Percentiles rank a stretch among this genome's conserved stretches.
These are phyloP conservation scores for Ctena decussata DNA, from an alignment of 2,888 invertebrate species.

Conservation along the genomic window DNA sequence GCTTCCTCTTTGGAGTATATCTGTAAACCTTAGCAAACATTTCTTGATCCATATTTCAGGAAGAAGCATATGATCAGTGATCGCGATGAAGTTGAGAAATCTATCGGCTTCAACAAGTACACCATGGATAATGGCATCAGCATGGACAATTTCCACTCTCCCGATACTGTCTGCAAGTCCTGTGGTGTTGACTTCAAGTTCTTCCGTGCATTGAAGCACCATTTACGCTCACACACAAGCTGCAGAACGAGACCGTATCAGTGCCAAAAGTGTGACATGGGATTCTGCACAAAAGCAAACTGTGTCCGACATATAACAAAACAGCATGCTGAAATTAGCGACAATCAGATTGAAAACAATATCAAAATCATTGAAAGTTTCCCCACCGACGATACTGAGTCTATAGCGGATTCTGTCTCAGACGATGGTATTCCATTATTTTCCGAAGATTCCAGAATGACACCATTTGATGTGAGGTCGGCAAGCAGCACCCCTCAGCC, in stretches of 20 bases:
- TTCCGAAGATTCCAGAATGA: constrained; percentile 51
- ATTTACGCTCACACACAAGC: constrained; percentile 85
- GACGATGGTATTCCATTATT: constrained; percentile 68
- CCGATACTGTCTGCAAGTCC: constrained; percentile 87
- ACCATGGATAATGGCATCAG: constrained; percentile 66
- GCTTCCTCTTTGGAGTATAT: no score
- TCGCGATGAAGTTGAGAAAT: constrained; percentile 95
- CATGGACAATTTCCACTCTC: constrained; percentile 76
- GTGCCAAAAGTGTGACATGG: constrained; percentile 85
- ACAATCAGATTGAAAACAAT: constrained; percentile 75
- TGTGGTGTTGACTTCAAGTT: constrained; percentile 87
- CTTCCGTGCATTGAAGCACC: constrained; percentile 86
- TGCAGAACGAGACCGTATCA: constrained; percentile 86
- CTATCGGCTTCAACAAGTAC: constrained; percentile 89
- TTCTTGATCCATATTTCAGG: no score
- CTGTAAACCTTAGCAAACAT: no score
- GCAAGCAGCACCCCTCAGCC: constrained; percentile 57
- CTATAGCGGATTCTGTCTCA: constrained; percentile 59
- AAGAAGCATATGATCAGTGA: constrained; percentile 96
- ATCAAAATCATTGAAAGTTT: constrained; percentile 75
- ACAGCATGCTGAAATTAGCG: constrained; percentile 83
- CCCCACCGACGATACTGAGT: constrained; percentile 54
- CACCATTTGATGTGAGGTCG: constrained; percentile 27
- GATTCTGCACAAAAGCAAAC: constrained; percentile 87
- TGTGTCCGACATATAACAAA: constrained; percentile 86